phyloP scores from a whole-genome alignment of 2,113 vertebrate genomes.

The Himantopus leucocephalus region DNA sequence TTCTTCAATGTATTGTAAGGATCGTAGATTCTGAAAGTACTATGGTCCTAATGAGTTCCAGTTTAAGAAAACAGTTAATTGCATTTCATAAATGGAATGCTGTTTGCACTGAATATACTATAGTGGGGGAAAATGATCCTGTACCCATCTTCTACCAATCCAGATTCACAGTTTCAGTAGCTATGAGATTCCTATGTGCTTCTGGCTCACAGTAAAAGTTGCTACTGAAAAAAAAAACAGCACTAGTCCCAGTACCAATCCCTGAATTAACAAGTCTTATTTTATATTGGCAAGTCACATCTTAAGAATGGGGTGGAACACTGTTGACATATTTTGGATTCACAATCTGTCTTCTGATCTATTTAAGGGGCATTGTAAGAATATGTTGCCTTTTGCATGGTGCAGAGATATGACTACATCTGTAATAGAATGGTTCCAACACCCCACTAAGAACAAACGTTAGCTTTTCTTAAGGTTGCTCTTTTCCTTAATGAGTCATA shows the following conservation, averaged over 20 bases:
- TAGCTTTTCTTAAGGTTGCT: background rate
- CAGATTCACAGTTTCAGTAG: background rate
- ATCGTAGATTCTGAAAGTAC: background rate
- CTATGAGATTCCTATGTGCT: background rate
- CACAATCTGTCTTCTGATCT: background rate
- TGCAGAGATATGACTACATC: background rate
- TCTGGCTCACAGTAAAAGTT: background rate
- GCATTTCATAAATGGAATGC: background rate
- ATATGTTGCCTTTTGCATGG: background rate
- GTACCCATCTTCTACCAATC: background rate
- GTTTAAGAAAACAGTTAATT: background rate
- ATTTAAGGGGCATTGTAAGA: background rate
- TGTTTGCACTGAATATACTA: background rate
- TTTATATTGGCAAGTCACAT: background rate
- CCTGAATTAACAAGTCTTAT: too few species aligned
- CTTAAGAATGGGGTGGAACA: background rate
- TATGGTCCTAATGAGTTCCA: background rate
- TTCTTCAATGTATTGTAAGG: background rate
- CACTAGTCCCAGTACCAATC: background rate
- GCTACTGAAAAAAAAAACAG: background rate
- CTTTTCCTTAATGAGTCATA: background rate
- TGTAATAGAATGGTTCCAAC: background rate
- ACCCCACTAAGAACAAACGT: background rate
- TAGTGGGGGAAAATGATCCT: background rate
- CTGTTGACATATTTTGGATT: background rate